Base-by-base conservation (phyloP, 2,113 vertebrate species). In the Myrmecophaga tridactyla region DNA sequence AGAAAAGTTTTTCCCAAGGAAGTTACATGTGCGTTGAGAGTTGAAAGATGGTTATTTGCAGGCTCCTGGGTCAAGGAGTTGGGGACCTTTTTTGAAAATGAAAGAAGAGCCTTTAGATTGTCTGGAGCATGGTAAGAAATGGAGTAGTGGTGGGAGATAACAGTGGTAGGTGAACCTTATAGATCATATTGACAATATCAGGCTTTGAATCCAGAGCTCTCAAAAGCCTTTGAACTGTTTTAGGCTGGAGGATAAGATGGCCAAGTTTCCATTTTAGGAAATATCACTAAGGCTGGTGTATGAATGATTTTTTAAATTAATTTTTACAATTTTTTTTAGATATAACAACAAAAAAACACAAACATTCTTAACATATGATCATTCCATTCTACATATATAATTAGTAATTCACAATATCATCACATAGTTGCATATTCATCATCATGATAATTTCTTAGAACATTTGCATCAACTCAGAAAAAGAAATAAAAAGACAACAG, bases 141-240 rank as follows among this genome's bases (percentile, higher is more conserved):
- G 14, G 51, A 53, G 20, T 14, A n/a, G 27, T 20, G 69, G 29
- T 36, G 18, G 3, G 3, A 53, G 78, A 36, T 76, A 70, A 14
- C 29, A 1, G 3, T 27, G 9, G n/a, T 3, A 13, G 12, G 31
- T 53, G 14, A 17, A n/a, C 1, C 7, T 11, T 20, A 9, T 18
- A 86, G 25, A 36, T 27, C 46, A 29, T 53, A 15, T 29, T 75
- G n/a, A 83, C 60, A 34, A 27, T 51, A 29, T 17, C 39, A 39
- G 46, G 48, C 46, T 18, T 63, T 39, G 51, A 76, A n/a, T 81
- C 23, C 51, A 89, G 77, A 93, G 77, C 18, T 34, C 60, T 43
- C 34, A 17, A 65, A 78, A 60, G 67, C 36, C 73, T 78, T 56
- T 36, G 58, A 51, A 34, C 90, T 34, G 67, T 80, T 96, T 94